These are phyloP conservation scores for Phalacrocorax brasilianus DNA, from an alignment of 2,113 vertebrate species.

Conservation along the genomic window DNA sequence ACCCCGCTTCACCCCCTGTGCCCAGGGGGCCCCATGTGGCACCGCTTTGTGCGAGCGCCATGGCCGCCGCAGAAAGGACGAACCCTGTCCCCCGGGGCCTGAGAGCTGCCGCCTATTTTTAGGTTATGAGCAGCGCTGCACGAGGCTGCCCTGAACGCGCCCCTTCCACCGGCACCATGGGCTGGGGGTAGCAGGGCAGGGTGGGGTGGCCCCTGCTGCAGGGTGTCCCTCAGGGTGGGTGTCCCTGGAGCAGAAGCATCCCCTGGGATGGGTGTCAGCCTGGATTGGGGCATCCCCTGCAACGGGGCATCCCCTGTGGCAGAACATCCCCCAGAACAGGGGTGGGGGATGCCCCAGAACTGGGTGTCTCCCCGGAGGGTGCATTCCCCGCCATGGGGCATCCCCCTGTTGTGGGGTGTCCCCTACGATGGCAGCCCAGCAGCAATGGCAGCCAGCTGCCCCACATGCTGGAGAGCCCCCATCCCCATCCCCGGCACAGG, in stretches of 20 bases:
- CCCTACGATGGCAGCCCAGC: background rate
- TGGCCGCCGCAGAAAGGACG: rapidly evolving
- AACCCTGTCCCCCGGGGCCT: background rate
- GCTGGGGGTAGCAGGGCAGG: background rate
- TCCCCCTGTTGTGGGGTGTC: background rate
- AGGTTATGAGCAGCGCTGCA: background rate
- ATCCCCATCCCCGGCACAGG: background rate
- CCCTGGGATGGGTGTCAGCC: background rate
- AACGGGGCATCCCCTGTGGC: background rate
- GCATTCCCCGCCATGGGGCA: background rate
- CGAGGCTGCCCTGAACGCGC: rapidly evolving
- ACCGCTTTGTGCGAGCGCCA: rapidly evolving
- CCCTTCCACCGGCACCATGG: background rate
- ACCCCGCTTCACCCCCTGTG: background rate
- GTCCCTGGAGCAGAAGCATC: too few species aligned
- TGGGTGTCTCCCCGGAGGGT: background rate
- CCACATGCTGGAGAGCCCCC: background rate
- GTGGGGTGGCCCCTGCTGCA: rapidly evolving
- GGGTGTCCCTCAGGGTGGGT: background rate
- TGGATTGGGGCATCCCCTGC: background rate
- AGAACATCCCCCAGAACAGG: background rate
- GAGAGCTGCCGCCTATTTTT: background rate
- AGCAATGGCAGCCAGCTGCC: background rate
- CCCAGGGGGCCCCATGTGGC: rapidly evolving
- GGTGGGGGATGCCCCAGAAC: background rate